Percentiles rank a stretch among this genome's conserved stretches.
Evolutionary conservation across 2,797 vertebrate genomes (phyloP).

Genomic region (Uromys caudimaculatus): DNA sequence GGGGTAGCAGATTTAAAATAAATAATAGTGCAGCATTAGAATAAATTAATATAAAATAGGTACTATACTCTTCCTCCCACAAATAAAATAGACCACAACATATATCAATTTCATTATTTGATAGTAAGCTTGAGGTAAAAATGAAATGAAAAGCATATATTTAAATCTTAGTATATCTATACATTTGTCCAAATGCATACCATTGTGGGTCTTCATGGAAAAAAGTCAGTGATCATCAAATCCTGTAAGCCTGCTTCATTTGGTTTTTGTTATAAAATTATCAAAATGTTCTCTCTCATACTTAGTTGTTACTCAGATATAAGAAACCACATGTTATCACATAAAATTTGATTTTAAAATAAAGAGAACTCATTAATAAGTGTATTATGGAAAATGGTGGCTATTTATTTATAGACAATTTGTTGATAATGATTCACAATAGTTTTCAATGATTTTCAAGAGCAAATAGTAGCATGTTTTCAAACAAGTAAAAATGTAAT

Average conservation of each 20-base stretch:
- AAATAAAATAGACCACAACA: neutral
- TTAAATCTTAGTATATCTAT: neutral
- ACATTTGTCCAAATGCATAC: neutral
- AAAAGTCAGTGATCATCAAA: neutral
- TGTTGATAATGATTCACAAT: neutral
- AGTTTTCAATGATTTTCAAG: neutral
- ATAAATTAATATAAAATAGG: neutral
- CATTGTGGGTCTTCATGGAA: neutral
- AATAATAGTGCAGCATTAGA: neutral
- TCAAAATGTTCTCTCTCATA: neutral
- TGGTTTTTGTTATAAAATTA: neutral
- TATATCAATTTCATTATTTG: conserved; percentile 24
- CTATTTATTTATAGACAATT: neutral
- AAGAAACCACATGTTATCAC: neutral
- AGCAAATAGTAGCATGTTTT: neutral
- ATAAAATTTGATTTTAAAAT: conserved; percentile 50
- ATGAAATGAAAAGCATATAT: conserved; percentile 36
- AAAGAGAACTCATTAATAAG: conserved; percentile 23
- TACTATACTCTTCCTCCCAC: neutral
- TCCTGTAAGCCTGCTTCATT: neutral
- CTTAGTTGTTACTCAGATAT: neutral
- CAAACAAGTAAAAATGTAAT: neutral
- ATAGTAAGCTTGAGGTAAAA: neutral
- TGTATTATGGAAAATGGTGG: neutral
- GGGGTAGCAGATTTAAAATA: neutral